These are phyloP conservation scores for rabbit (Oryctolagus cuniculus) DNA, from an alignment of 2,113 vertebrate species.

Conservation along the genomic window DNA sequence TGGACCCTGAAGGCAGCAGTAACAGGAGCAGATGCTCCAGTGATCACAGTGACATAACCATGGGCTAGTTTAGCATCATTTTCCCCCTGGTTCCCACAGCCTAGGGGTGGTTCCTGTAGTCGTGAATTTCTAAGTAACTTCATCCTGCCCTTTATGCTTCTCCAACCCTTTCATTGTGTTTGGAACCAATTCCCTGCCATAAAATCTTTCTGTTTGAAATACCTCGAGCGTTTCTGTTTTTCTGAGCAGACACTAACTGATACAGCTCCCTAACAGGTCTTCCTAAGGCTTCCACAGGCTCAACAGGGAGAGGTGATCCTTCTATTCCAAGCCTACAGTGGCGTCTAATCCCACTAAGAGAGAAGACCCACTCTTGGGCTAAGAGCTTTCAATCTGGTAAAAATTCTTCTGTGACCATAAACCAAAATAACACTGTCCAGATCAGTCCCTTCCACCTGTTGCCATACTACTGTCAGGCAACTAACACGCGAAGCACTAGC, in stretches of 20 bases:
- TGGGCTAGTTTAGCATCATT: not conserved
- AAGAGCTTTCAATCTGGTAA: not conserved
- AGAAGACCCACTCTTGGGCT: not conserved
- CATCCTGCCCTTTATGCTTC: not conserved
- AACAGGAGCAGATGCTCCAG: not conserved
- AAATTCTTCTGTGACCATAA: not conserved
- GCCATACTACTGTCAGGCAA: not conserved
- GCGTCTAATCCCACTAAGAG: not conserved
- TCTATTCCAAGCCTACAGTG: not conserved
- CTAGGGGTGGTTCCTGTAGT: not conserved
- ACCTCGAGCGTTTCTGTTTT: not conserved
- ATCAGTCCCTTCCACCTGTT: not conserved
- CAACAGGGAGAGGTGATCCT: not conserved
- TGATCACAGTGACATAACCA: not conserved
- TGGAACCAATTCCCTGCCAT: not conserved
- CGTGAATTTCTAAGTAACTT: not conserved
- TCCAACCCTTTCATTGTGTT: not conserved
- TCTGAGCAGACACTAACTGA: not conserved
- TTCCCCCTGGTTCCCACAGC: not conserved
- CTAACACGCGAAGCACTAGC: not conserved
- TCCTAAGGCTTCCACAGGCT: slow-evolving; percentile 4
- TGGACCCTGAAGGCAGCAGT: not conserved
- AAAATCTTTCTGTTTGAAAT: slow-evolving; percentile 38
- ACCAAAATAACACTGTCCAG: not conserved
- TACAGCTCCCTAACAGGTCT: not conserved